Base-by-base conservation (phyloP, 1,140 invertebrate species). In the Ectropis grisescens region DNA sequence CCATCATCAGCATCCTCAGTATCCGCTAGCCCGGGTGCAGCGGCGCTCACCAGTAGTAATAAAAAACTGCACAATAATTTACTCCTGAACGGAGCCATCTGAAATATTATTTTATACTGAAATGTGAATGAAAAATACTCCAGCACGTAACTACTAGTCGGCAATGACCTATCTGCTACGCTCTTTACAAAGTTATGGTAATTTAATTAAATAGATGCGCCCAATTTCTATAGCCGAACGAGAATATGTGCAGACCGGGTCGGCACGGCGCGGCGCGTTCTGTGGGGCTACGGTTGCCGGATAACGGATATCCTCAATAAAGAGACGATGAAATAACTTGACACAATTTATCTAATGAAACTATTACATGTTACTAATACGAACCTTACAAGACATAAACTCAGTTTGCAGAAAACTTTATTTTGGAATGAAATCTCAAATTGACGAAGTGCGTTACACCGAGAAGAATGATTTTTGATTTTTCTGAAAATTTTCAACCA, bases 231-330 rank as follows among this genome's bases (percentile, higher is more conserved):
- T 8, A 19, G n/a, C n/a, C n/a, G n/a, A n/a, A n/a, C n/a, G n/a
- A n/a, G n/a, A n/a, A n/a, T n/a, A n/a, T n/a, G n/a, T n/a, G n/a
- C n/a, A n/a, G n/a, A n/a, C n/a, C n/a, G n/a, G n/a, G n/a, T n/a
- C n/a, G n/a, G 11, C 15, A 25, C 33, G 33, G 16, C 22, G 13
- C 26, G 14, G 16, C 8, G 16, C 16, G n/a, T 19, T 4, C 8
- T 19, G 16, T 4, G 16, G 16, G 16, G 16, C 16, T 38, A 23
- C 12, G 35, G 51, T 29, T 25, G 46, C 42, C 48, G 57, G 52
- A 65, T 51, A 51, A 46, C 54, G 67, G 71, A 74, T 59, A 68
- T 78, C 68, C 65, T 78, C 54, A 68, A 58, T 72, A 58, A 57
- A 50, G 34, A 37, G n/a, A n/a, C n/a, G n/a, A n/a, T n/a, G n/a